Base-by-base conservation (phyloP, 2,888 invertebrate genomes). In the Acanthosepion lycidas region DNA sequence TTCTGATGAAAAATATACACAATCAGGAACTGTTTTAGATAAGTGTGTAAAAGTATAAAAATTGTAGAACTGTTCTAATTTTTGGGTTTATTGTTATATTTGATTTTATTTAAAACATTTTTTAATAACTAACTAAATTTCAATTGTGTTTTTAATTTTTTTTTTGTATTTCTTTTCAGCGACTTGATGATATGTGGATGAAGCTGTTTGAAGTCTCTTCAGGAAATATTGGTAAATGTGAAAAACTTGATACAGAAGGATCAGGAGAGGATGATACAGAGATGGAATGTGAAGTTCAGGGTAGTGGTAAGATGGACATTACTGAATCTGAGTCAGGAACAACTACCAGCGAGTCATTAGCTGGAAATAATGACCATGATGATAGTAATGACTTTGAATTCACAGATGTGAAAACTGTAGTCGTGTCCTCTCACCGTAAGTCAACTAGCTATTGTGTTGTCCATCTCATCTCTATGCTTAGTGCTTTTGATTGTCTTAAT, bases 251-350 rank as follows among this genome's bases (percentile, higher is more conserved):
- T 15, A 2, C 15, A n/a, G 78, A 78, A 78, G n/a, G 78, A 8
- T 78, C 78, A 78, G 78, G 78, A n/a, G n/a, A 78, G n/a, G 78
- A n/a, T 78, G 78, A 78, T n/a, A 78, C 78, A 78, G 78, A 78
- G 15, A n/a, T 78, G 4, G 78, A 78, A 33, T 78, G 78, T 78
- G 78, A 78, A 78, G 12, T 78, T 15, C 78, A 78, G 78, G 78
- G 78, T 33, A 78, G 78, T 78, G 78, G 78, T 78, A 78, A 78
- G 78, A 78, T 78, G 78, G 78, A 78, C 78, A 78, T 78, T 78
- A 78, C 78, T 78, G 78, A 78, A 33, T 78, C 78, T 78, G 78
- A 78, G 78, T 78, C 78, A 78, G 78, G 15, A 33, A n/a, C 78
- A 78, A 78, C 33, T 78, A 9, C n/a, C 78, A n/a, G 78, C 12